Conservation (phyloP, 2,888 invertebrate species). For the Netelia inedita region DNA sequence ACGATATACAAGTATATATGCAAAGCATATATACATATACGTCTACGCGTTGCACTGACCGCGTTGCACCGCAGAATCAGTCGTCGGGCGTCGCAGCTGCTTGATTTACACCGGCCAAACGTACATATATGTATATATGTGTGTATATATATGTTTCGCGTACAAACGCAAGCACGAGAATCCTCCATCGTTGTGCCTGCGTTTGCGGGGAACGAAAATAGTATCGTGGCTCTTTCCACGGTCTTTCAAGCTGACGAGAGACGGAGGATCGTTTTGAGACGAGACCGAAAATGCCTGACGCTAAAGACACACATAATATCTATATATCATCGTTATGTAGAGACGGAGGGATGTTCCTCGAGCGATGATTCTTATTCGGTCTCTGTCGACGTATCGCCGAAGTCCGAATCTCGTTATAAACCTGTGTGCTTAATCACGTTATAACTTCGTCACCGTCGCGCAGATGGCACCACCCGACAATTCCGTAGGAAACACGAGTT, state of each 20-base stretch:
- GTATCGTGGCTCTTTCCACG: conserved; percentile 71
- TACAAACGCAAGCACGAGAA: conserved; percentile 35
- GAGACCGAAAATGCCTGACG: neutral
- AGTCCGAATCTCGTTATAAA: conserved; percentile 26
- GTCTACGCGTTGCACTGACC: conserved; percentile 18
- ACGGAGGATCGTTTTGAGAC: conserved; percentile 41
- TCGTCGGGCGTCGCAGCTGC: conserved; percentile 79
- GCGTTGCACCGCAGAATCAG: conserved; percentile 75
- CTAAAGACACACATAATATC: too few relatives aligned
- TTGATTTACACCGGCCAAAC: conserved; percentile 81
- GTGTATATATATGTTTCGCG: conserved; percentile 72
- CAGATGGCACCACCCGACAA: conserved; percentile 50
- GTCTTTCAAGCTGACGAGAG: conserved; percentile 61
- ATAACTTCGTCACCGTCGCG: conserved; percentile 43
- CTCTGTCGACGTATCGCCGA: conserved; percentile 35
- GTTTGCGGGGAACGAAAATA: conserved; percentile 80
- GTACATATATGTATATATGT: conserved; percentile 1
- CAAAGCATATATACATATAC: neutral
- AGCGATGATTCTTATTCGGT: conserved; percentile 50
- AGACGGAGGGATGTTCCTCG: neutral
- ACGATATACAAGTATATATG: conserved; percentile 1
- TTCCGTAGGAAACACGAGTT: conserved; percentile 46
- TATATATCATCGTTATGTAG: too few relatives aligned
- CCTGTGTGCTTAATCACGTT: conserved; percentile 30
- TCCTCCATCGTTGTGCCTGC: conserved; percentile 78